Percentiles rank a stretch among this genome's conserved stretches.
Conservation (phyloP, 1,140 invertebrate genomes). For the Cataglyphis hispanica region DNA sequence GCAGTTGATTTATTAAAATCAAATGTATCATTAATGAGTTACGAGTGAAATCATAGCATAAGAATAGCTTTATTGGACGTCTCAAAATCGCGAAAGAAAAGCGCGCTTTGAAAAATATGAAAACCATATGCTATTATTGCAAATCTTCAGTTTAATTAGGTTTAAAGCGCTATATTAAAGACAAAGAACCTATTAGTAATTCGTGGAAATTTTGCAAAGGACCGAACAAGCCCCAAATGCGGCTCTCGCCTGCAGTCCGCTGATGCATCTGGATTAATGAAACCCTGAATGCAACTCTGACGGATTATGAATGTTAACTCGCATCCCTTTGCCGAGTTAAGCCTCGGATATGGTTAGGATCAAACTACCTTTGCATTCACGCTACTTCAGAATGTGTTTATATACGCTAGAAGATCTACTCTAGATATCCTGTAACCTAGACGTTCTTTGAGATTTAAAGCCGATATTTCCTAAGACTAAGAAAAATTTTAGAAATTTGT, state of each 20-base stretch:
- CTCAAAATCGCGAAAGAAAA: background rate
- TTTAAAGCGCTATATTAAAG: background rate
- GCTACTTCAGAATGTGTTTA: conserved; percentile 28
- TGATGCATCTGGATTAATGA: conserved; percentile 51
- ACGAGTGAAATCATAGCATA: background rate
- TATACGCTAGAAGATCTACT: background rate
- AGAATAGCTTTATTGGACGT: background rate
- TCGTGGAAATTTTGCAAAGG: conserved; percentile 3
- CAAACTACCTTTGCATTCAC: conserved; percentile 33
- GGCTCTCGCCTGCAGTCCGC: conserved; percentile 1
- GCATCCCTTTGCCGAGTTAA: conserved; percentile 49
- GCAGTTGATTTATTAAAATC: background rate
- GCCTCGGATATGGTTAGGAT: conserved; percentile 43
- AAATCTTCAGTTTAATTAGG: conserved; percentile 17
- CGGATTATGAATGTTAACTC: conserved; percentile 55
- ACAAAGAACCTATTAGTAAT: conserved; percentile 8
- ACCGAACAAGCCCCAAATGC: no score
- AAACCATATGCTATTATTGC: background rate
- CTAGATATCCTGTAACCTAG: background rate
- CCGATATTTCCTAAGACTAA: background rate
- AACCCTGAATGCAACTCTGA: conserved; percentile 36
- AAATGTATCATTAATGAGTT: background rate
- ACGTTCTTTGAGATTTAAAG: conserved; percentile 18
- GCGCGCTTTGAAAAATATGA: conserved; percentile 20
- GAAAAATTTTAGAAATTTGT: background rate